Evolutionary conservation across 2,113 vertebrate genomes (phyloP).

Genomic region (Nannobrachium achirus): DNA sequence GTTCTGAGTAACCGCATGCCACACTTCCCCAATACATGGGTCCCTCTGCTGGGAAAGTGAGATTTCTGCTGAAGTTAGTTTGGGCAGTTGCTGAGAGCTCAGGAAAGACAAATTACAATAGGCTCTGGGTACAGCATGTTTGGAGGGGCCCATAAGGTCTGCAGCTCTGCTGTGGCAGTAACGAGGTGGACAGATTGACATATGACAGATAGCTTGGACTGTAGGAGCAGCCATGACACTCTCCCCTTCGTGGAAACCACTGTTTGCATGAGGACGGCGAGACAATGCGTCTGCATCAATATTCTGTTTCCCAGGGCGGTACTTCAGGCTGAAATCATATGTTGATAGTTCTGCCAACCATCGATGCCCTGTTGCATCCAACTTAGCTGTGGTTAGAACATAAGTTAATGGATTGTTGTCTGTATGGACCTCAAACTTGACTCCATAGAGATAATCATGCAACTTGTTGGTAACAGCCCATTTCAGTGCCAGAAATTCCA

Average conservation of each 20-base stretch:
- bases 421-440: too few species aligned
- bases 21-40: constrained; percentile 19
- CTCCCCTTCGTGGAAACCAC: neutral
- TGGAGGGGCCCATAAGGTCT: neutral
- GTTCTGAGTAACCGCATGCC: constrained; percentile 5
- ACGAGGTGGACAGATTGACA: neutral
- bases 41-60: constrained; percentile 8
- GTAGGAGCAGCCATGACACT: neutral
- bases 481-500: too few species aligned
- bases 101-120: constrained; percentile 10
- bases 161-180: neutral
- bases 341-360: neutral
- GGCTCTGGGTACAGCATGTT: too few species aligned
- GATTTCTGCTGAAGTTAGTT: neutral
- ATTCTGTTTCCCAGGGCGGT: constrained; percentile 1
- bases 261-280: neutral
- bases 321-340: constrained; percentile 1
- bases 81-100: neutral
- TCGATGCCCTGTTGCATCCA: neutral
- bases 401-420: neutral
- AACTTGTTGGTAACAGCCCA: too few species aligned
- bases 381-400: neutral
- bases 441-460: too few species aligned
- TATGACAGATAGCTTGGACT: neutral
- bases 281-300: constrained; percentile 17